These are phyloP conservation scores for Drosophila melanocephala DNA, from an alignment of 2,888 invertebrate genomes.

Conservation along the genomic window DNA sequence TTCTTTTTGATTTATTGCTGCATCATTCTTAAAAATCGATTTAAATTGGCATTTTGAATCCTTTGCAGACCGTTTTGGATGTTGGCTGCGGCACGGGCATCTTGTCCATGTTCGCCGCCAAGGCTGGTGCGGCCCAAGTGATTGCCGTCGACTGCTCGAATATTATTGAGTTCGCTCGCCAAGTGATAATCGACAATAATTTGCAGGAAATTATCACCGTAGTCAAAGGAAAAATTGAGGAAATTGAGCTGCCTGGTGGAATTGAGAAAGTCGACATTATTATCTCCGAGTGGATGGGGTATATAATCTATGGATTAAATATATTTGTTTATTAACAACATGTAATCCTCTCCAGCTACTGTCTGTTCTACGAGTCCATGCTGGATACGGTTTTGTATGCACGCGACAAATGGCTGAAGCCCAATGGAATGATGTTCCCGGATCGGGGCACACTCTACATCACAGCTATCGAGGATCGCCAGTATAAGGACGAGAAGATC, in stretches of 20 bases:
- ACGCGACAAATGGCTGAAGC: constrained; percentile 97
- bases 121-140: constrained; percentile 97
- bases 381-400: constrained; percentile 99
- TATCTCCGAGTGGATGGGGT: constrained; percentile 92
- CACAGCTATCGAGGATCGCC: constrained; percentile 97
- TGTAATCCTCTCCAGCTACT: constrained; percentile 86
- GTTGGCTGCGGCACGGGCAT: constrained; percentile 99
- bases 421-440: constrained; percentile 97
- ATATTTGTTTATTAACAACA: not conserved
- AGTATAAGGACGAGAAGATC: constrained; percentile 99
- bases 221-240: constrained; percentile 97
- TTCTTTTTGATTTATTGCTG: not conserved
- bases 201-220: constrained; percentile 92
- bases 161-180: constrained; percentile 98
- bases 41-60: not conserved
- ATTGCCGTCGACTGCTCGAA: constrained; percentile 99
- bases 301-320: constrained; percentile 67
- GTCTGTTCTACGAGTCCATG: constrained; percentile 99
- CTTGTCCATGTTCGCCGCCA: constrained; percentile 99
- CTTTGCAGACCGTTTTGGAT: constrained; percentile 93
- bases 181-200: constrained; percentile 95
- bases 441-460: constrained; percentile 97
- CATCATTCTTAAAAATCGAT: not conserved
- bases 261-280: constrained; percentile 97
- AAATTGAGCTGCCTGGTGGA: constrained; percentile 96